Evolutionary conservation across 1,140 invertebrate species (phyloP).

Genomic region (Whitmania pigra): DNA sequence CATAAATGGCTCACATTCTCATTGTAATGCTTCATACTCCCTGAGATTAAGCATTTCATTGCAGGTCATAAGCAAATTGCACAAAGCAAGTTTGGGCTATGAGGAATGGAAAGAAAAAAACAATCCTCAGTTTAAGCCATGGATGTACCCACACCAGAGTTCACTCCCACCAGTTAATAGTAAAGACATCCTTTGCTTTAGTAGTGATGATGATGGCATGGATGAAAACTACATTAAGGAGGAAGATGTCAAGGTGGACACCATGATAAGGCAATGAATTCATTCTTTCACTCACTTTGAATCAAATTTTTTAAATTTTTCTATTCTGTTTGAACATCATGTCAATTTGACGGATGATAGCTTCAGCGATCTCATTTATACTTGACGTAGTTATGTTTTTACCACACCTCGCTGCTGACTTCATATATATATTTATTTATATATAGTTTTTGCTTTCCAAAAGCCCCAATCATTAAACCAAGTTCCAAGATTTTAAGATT

Average conservation of each 20-base stretch:
- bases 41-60: background rate
- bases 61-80: conserved; percentile 59
- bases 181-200: conserved; percentile 25
- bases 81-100: conserved; percentile 65
- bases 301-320: no score
- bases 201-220: conserved; percentile 7
- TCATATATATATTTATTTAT: no score
- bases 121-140: conserved; percentile 65
- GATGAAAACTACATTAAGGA: conserved; percentile 22
- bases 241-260: conserved; percentile 22
- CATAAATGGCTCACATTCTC: background rate
- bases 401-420: no score
- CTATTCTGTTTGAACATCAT: no score
- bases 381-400: no score
- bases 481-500: no score
- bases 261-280: conserved; percentile 11
- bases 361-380: no score
- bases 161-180: conserved; percentile 49
- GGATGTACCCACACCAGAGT: conserved; percentile 73
- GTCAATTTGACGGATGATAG: no score
- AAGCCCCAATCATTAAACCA: no score
- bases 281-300: no score
- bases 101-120: conserved; percentile 63
- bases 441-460: no score
- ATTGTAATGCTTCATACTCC: background rate